phyloP scores from a whole-genome alignment of 2,113 vertebrate genomes.

The human (Homo sapiens) region GRCh38 chr15:40260501-40261000 shows the following conservation, averaged over 20 bases:
- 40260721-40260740: conserved; percentile 47
- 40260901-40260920: no score
- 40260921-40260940: no score
- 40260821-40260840: background rate
- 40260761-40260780: conserved; percentile 14
- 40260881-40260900: background rate
- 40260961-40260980: no score
- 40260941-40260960: no score
- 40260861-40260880: conserved; percentile 36
- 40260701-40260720: conserved; percentile 49
- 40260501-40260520: background rate
- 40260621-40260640: conserved; percentile 42
- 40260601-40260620: conserved; percentile 34
- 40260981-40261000: no score
- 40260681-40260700: background rate
- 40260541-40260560: conserved; percentile 22
- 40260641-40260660: conserved; percentile 52
- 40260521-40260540: background rate
- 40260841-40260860: background rate
- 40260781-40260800: conserved; percentile 39
- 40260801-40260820: conserved; percentile 16
- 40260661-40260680: conserved; percentile 54
- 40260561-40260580: conserved; percentile 11
- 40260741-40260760: conserved; percentile 45
- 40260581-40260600: conserved; percentile 41